Evolutionary conservation across 1,140 invertebrate genomes (phyloP), one percentile per base, ranked within the genome.

Genomic region (Drosophila azteca): DNA sequence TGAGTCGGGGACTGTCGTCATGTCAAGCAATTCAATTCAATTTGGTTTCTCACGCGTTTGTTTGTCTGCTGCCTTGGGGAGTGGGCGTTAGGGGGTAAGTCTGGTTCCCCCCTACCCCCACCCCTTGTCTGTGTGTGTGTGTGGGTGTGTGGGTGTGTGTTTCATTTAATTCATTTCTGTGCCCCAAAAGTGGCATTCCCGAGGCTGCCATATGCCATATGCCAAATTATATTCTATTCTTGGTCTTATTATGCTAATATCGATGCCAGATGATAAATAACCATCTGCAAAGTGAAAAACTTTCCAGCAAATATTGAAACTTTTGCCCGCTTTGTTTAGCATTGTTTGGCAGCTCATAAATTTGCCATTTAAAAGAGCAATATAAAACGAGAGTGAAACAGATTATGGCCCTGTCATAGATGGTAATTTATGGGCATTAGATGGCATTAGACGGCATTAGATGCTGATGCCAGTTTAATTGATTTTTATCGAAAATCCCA

Each of bases 21-120:
- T 87, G 84, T 89, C 84, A 88, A 89, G 83, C 83, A 88, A 88
- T 88, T 88, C 83, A 87, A 87, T 87, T 87, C 83, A 88, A 88
- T 88, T 88, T 88, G 84, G 79, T 70, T 88, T 88, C 84, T 88
- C 83, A 83, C 83, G 83, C 83, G 84, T 77, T 88, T 88, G 76
- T 88, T 88, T 88, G 79, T 51, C 78, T 51, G 82, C 61, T 51
- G 82, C 61, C 70, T 55, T 54, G 50, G 66, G 72, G 35, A 39
- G 35, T 13, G 35, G 35, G 22, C 29, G 35, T 22, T 22, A 20
- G 22, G 11, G 51, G n/a, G 20, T 15, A n/a, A 39, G 35, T 39
- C 35, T 39, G 35, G 35, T 11, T 7, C 44, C 29, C 39, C 15
- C 49, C 7, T 39, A 29, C 26, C 50, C 17, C n/a, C 17, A 5